Conservation (phyloP, 2,888 invertebrate species). For the Cordilura impudica region DNA sequence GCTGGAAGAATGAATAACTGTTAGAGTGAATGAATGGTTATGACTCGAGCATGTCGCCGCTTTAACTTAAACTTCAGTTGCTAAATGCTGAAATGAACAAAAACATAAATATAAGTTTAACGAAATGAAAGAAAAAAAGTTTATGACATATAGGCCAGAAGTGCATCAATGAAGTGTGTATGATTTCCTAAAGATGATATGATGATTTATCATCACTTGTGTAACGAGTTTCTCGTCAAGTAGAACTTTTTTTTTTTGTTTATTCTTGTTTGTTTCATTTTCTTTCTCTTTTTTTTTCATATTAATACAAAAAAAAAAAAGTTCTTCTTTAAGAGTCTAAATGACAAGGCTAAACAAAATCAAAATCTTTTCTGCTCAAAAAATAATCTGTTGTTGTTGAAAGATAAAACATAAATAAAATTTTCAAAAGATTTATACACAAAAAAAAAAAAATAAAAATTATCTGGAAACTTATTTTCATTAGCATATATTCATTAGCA, state of each 20-base stretch:
- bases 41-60: slow-evolving; percentile 56
- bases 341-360: no score
- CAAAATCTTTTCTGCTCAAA: no score
- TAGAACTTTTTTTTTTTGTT: slow-evolving; percentile 7
- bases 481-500: no score
- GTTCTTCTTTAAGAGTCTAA: no score
- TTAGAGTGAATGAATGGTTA: slow-evolving; percentile 52
- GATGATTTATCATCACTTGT: slow-evolving; percentile 59
- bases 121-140: slow-evolving; percentile 22
- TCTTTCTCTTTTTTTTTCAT: no score
- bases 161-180: slow-evolving; percentile 64
- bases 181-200: slow-evolving; percentile 53
- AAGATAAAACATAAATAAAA: no score
- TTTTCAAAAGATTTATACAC: no score
- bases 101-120: slow-evolving; percentile 11
- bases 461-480: no score
- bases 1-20: slow-evolving; percentile 20
- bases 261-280: no score
- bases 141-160: slow-evolving; percentile 63
- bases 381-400: no score
- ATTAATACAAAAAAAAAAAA: no score
- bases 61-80: slow-evolving; percentile 48
- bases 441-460: no score
- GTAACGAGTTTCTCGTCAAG: slow-evolving; percentile 42
- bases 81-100: slow-evolving; percentile 19